Percentiles rank a stretch among this genome's conserved stretches.
Evolutionary conservation across 2,888 invertebrate genomes (phyloP).

Genomic region (Tipula unca): DNA sequence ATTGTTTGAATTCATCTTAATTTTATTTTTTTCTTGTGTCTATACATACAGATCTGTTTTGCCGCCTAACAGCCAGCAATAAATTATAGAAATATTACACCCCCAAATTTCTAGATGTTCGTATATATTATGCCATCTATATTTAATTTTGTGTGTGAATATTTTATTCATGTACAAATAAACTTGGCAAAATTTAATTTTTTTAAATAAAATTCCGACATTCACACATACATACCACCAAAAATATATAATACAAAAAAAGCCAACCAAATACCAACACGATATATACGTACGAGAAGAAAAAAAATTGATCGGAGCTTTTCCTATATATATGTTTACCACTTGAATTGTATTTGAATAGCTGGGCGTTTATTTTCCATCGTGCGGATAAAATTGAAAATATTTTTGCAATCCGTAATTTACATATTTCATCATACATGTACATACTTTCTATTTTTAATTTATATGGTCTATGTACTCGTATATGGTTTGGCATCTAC

Average conservation of each 20-base stretch:
- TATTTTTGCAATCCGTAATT: not conserved
- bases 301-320: not conserved
- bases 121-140: too few relatives aligned
- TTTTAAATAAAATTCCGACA: conserved; percentile 9
- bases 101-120: not conserved
- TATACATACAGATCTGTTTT: not conserved
- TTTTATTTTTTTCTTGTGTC: too few relatives aligned
- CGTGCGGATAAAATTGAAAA: not conserved
- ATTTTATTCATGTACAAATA: not conserved
- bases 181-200: not conserved
- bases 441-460: not conserved
- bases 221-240: not conserved
- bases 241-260: not conserved
- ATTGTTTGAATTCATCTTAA: too few relatives aligned
- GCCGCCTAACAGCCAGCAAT: not conserved
- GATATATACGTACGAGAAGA: not conserved
- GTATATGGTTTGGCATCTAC: not conserved
- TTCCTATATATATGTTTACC: not conserved
- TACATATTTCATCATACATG: not conserved
- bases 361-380: not conserved
- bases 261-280: not conserved
- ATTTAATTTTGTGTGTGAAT: not conserved
- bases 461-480: not conserved
- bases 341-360: not conserved
- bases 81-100: not conserved